phyloP scores from a whole-genome alignment of 1,140 invertebrate species.

The Lucilia sericata region DNA sequence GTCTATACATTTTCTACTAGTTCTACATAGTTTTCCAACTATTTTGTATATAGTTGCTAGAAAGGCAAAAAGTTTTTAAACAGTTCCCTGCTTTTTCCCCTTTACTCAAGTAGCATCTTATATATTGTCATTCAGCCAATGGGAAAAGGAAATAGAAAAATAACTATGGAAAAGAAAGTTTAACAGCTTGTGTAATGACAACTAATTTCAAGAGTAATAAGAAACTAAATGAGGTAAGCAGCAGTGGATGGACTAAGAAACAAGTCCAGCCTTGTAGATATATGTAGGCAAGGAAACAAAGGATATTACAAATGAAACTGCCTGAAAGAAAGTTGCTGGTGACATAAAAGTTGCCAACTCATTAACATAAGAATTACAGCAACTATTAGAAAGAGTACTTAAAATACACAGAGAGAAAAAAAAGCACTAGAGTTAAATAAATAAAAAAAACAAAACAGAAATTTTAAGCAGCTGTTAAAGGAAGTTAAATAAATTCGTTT shows the following conservation, averaged over 20 bases:
- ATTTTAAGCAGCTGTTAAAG: background rate
- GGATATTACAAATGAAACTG: background rate
- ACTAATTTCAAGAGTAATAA: conserved; percentile 42
- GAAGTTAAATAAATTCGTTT: background rate
- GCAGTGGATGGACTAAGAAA: background rate
- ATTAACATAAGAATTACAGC: conserved; percentile 41
- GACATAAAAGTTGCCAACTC: conserved; percentile 18
- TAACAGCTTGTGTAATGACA: conserved; percentile 39
- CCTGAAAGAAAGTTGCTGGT: background rate
- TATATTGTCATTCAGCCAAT: background rate
- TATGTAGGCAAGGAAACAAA: background rate
- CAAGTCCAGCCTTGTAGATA: background rate
- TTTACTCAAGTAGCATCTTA: background rate
- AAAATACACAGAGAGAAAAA: background rate
- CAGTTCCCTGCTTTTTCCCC: no score
- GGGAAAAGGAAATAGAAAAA: background rate
- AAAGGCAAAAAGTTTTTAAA: no score
- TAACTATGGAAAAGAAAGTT: conserved; percentile 33
- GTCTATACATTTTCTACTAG: no score
- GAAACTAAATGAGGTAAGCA: conserved; percentile 35
- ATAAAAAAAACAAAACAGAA: background rate
- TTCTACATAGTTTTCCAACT: conserved; percentile 3
- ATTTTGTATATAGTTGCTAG: conserved; percentile 27
- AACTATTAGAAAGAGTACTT: conserved; percentile 16
- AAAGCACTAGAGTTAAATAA: background rate